These are phyloP conservation scores for Thysanoteuthis rhombus DNA, from an alignment of 2,888 invertebrate genomes.

Conservation along the genomic window DNA sequence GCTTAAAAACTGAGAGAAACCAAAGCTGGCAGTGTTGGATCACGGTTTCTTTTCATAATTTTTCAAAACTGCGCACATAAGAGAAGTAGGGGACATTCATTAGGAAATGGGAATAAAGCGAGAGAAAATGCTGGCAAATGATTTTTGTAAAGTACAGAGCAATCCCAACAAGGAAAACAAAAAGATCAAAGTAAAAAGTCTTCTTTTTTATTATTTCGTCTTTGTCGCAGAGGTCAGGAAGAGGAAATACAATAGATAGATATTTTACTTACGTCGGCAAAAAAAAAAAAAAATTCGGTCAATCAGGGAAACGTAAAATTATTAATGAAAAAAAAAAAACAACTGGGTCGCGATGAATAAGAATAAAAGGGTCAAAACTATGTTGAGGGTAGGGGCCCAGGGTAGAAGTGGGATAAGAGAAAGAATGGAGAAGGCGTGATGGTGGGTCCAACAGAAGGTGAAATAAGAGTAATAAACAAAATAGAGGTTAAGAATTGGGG, in stretches of 20 bases:
- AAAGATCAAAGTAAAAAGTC: not conserved
- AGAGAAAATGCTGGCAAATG: not conserved
- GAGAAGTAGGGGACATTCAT: not conserved
- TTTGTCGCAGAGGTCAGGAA: not conserved
- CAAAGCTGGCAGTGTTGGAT: too few species aligned
- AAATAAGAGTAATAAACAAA: too few species aligned
- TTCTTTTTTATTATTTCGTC: not conserved
- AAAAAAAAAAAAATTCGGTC: not conserved
- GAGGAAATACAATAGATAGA: not conserved
- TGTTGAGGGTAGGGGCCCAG: too few species aligned
- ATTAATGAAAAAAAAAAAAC: too few species aligned
- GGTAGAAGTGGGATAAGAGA: too few species aligned
- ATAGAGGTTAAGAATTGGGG: too few species aligned
- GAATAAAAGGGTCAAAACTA: too few species aligned
- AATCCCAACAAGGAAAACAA: not conserved
- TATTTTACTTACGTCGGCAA: not conserved
- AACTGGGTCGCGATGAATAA: too few species aligned
- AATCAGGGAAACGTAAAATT: not conserved
- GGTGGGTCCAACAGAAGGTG: too few species aligned
- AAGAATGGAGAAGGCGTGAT: too few species aligned
- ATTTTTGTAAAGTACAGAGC: not conserved
- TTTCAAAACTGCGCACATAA: not conserved
- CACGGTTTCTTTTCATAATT: too few species aligned
- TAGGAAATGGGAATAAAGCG: not conserved
- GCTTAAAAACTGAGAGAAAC: too few species aligned